phyloP scores from a whole-genome alignment of 1,140 invertebrate genomes.

The Hestina assimilis region DNA sequence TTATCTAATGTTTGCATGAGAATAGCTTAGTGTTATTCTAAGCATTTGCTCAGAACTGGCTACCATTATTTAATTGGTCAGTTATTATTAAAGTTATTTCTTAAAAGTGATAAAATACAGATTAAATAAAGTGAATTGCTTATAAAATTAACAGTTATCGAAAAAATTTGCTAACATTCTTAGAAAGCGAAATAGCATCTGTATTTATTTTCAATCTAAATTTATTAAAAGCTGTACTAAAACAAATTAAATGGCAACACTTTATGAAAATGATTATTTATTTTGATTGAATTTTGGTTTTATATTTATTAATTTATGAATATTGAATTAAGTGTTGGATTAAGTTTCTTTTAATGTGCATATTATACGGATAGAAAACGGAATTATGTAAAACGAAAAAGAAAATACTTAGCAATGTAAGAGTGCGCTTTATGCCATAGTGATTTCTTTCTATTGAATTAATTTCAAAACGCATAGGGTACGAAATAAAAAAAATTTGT shows the following conservation, averaged over 20 bases:
- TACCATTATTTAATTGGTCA: constrained; percentile 50
- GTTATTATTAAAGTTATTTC: constrained; percentile 44
- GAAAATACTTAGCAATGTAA: too few species aligned
- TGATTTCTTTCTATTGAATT: too few species aligned
- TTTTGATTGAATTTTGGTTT: constrained; percentile 17
- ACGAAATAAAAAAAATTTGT: too few species aligned
- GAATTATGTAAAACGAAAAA: too few species aligned
- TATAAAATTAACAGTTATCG: constrained; percentile 18
- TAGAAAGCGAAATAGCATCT: constrained; percentile 26
- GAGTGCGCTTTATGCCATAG: too few species aligned
- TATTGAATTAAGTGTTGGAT: too few species aligned
- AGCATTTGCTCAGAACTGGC: constrained; percentile 54
- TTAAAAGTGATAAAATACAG: constrained; percentile 45
- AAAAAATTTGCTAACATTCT: constrained; percentile 15
- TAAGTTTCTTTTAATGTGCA: too few species aligned
- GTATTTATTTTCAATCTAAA: constrained; percentile 28
- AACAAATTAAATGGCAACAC: constrained; percentile 20
- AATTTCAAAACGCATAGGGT: too few species aligned
- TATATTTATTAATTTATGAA: not conserved
- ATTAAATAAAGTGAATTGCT: constrained; percentile 30
- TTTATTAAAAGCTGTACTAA: constrained; percentile 14
- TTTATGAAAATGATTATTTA: constrained; percentile 17
- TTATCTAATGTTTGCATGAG: constrained; percentile 66
- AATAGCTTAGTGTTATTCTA: constrained; percentile 47
- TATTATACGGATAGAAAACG: too few species aligned